Conservation (phyloP, 2,888 invertebrate species). For the Charanyca ferruginea region DNA sequence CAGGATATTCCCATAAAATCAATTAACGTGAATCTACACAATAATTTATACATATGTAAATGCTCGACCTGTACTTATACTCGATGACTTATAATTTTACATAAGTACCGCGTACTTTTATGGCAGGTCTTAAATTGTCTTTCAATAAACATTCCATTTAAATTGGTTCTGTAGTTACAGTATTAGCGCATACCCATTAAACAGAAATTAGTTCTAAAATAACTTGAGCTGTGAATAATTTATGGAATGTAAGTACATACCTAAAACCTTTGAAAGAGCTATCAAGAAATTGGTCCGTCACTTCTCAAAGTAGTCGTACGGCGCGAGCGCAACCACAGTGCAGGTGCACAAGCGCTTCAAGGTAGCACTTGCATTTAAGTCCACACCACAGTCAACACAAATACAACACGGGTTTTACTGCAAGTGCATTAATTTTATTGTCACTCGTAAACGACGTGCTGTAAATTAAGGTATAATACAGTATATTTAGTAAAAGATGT, state of each 20-base stretch:
- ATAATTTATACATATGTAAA: background rate
- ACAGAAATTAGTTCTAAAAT: background rate
- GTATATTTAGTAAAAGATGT: slow-evolving; percentile 45
- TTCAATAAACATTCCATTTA: slow-evolving; percentile 1
- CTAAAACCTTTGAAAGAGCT: slow-evolving; percentile 11
- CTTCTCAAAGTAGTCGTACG: slow-evolving; percentile 2
- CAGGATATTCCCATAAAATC: slow-evolving; percentile 1
- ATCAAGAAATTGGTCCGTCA: slow-evolving; percentile 31
- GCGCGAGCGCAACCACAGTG: slow-evolving; percentile 11
- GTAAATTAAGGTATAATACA: slow-evolving; percentile 43
- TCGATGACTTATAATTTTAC: too few species aligned
- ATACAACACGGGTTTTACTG: slow-evolving; percentile 48
- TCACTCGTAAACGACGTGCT: slow-evolving; percentile 59
- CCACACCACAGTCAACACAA: slow-evolving; percentile 40
- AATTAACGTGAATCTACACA: background rate
- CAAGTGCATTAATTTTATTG: slow-evolving; percentile 60
- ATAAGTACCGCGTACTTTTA: slow-evolving; percentile 3
- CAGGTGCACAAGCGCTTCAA: slow-evolving; percentile 37
- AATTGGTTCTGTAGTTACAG: slow-evolving; percentile 1
- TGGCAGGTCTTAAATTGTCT: slow-evolving; percentile 5
- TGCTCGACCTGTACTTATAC: background rate
- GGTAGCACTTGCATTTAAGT: slow-evolving; percentile 20
- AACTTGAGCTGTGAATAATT: background rate
- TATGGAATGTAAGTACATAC: background rate
- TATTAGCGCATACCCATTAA: background rate